phyloP scores from a whole-genome alignment of 2,888 invertebrate species.

The Altica lythri region DNA sequence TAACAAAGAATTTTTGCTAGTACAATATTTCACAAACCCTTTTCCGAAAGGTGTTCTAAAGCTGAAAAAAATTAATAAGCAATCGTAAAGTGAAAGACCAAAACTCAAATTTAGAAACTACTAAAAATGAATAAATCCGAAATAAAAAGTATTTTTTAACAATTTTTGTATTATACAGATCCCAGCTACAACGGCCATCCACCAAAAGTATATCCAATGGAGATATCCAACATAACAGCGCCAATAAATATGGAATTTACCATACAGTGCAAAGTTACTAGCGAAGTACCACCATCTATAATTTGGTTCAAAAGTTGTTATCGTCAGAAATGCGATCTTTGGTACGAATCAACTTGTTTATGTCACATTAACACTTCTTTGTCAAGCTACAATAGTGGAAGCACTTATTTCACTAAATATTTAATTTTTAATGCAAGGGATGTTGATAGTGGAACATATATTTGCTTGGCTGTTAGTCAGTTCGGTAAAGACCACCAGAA shows the following conservation, averaged over 20 bases:
- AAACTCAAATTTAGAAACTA: too few relatives aligned
- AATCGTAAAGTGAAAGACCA: too few relatives aligned
- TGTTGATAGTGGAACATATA: slow-evolving; percentile 51
- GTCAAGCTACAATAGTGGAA: slow-evolving; percentile 42
- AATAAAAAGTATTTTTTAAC: too few relatives aligned
- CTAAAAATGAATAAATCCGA: too few relatives aligned
- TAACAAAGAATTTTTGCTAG: too few relatives aligned
- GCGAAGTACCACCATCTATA: slow-evolving; percentile 49
- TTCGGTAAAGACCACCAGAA: slow-evolving; percentile 49
- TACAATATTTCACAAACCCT: too few relatives aligned
- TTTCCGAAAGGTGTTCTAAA: too few relatives aligned
- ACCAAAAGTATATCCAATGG: slow-evolving; percentile 46
- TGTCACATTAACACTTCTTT: slow-evolving; percentile 44
- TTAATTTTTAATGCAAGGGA: slow-evolving; percentile 49
- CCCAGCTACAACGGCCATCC: slow-evolving; percentile 42
- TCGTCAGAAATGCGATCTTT: slow-evolving; percentile 47
- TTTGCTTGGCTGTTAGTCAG: slow-evolving; percentile 51
- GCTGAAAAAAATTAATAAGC: too few relatives aligned
- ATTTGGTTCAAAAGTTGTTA: slow-evolving; percentile 53
- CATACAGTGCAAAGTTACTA: slow-evolving; percentile 52
- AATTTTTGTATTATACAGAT: slow-evolving; percentile 45
- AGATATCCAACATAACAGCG: slow-evolving; percentile 47
- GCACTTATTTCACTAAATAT: slow-evolving; percentile 52
- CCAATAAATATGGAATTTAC: slow-evolving; percentile 48
- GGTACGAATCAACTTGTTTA: slow-evolving; percentile 46